Base-by-base conservation (phyloP, 2,888 invertebrate species). In the Chelonus formosanus region DNA sequence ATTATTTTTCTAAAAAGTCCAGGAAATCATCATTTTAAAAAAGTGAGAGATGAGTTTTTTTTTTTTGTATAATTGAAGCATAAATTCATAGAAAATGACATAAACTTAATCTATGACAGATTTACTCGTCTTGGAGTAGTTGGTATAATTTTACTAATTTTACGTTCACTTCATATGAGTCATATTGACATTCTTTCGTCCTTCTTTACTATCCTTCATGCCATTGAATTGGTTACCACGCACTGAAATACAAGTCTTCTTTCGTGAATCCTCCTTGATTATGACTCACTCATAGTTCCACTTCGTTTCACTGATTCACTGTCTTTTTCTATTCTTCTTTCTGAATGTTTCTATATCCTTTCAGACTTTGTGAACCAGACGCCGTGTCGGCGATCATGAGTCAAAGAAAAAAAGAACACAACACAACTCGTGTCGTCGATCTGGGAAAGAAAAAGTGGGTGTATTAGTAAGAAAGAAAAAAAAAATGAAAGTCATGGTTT, bases 251-350 rank as follows among this genome's bases (percentile, higher is more conserved):
- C 52, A 52, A 60, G 60, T 48, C 60, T 31, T 48, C 56, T 53
- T 53, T 61, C 65, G 66, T 66, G 66, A 66, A 66, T 66, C 61
- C 66, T 62, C 66, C 40, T 6, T 40, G 61, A 66, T 66, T 56
- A 55, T 66, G 66, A 66, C 61, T 66, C 66, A 60, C 59, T 53
- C 61, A 66, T 66, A 61, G 53, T 61, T 61, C 53, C 53, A 61
- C 61, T 61, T 50, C 53, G 61, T 53, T 44, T 43, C 61, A 61
- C 61, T 32, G 53, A 40, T 53, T 36, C 31, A 40, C 52, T 53
- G 52, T 44, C 47, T 43, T 53, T 53, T 61, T 52, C 52, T 44
- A 20, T 44, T 43, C 52, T 20, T 32, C 32, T 61, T 61, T 31
- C 31, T 20, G 20, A 20, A 35, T 8, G 4, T 48, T 7, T 50